Evolutionary conservation across 2,888 invertebrate genomes (phyloP), one percentile per base, ranked within the genome.

Genomic region (Drosophila quinaria): DNA sequence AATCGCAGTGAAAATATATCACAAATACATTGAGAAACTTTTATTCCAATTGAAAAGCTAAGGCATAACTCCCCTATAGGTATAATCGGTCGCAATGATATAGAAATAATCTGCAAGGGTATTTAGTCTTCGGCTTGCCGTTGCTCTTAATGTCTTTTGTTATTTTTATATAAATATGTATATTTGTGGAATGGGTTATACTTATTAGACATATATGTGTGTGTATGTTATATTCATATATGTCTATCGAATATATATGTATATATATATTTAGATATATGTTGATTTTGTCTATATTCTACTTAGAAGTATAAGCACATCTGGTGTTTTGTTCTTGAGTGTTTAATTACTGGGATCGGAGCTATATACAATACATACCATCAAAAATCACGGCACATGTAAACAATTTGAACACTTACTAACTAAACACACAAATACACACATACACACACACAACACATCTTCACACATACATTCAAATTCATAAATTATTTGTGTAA

Each of bases 91-190:
- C 10, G 42, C 5, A 42, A 42, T 19, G 11, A 11, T 11, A 42
- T 37, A 2, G n/a, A 37, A 37, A 6, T 19, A 17, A 19, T 19
- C 42, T 42, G 55, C 55, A 56, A 44, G 55, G 8, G 44, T 35
- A 56, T 44, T n/a, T 3, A 15, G 22, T 22, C 33, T 44, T 11
- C 44, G 55, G 44, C n/a, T 19, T 35, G 22, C 42, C 55, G 55
- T 25, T 11, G 33, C 8, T 29, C 17, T 39, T 41, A 22, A 22
- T 49, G 52, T 60, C 25, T 37, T 47, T 33, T 47, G 42, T 71
- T 64, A 33, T 55, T 39, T 67, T 25, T 39, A 22, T 58, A 51
- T 72, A 46, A 31, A 33, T 67, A 56, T 70, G 46, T 67, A 63
- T 37, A 54, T 47, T 62, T 52, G 39, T 51, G 60, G 33, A 33